Evolutionary conservation across 1,140 invertebrate species (phyloP), one percentile per base, ranked within the genome.

Genomic region (Drosophila orena): DNA sequence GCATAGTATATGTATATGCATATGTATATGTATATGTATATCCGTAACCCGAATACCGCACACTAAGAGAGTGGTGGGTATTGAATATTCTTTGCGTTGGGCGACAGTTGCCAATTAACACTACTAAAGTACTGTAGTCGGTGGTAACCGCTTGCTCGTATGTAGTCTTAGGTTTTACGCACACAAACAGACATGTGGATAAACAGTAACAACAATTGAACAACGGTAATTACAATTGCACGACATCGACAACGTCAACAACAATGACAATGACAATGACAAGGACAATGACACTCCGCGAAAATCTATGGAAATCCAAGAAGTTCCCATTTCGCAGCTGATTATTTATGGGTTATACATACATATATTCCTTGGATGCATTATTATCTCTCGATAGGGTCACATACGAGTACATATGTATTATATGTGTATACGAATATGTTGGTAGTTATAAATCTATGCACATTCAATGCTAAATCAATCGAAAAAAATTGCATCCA

Each of bases 201-300:
- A 76, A 56, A 77, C 73, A 69, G 69, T 69, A 76, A 79, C 71
- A 79, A 84, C 79, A 83, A 71, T 83, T 64, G 71, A 79, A 75
- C 75, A 81, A 78, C 83, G 77, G 85, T 76, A 88, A 78, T 85
- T 79, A 79, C 68, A 71, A 71, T 70, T 69, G 66, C 57, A 83
- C 62, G 66, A 66, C 52, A 56, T 76, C 59, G 66, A 73, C 69
- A 79, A 62, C 15, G 56, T 46, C 60, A 79, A 78, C 59, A 77
- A 64, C 27, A 61, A 53, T 60, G 40, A 37, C 34, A 47, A 52
- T 24, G 27, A 24, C 24, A 24, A 17, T 17, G 17, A 64, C 27
- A 61, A 47, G 53, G 40, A 37, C 34, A 47, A 52, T 24, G 27
- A 24, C 8, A 61, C 10, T 14, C 15, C 53, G 7, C 2, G 8